Conservation (phyloP, 2,797 vertebrate species). For the Smutsia gigantea region DNA sequence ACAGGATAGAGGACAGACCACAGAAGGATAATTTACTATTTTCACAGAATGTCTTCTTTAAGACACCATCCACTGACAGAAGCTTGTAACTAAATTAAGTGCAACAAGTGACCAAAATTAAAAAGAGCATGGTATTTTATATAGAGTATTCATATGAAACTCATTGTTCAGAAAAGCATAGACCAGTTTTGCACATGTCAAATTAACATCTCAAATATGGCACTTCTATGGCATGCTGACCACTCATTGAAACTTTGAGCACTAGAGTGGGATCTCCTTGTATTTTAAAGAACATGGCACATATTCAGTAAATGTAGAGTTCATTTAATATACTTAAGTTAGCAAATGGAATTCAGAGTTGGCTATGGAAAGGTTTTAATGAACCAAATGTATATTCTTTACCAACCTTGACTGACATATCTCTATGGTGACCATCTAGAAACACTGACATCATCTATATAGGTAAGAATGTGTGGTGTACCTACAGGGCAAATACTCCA, state of each 20-base stretch:
- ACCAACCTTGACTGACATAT: not conserved
- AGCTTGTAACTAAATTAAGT: not conserved
- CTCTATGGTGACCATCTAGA: not conserved
- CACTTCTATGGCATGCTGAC: not conserved
- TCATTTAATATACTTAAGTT: not conserved
- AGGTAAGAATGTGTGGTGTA: not conserved
- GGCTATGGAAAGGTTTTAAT: not conserved
- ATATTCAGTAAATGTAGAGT: not conserved
- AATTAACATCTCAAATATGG: not conserved
- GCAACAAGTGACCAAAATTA: not conserved
- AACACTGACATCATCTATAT: not conserved
- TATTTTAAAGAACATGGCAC: not conserved
- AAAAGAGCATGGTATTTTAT: not conserved
- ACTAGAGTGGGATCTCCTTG: not conserved
- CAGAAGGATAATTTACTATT: not conserved
- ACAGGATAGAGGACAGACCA: not conserved
- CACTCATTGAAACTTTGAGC: accelerated
- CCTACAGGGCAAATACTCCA: not conserved
- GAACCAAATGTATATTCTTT: not conserved
- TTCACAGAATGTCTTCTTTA: not conserved
- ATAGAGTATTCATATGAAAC: not conserved
- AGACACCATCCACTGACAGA: not conserved
- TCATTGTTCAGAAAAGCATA: not conserved
- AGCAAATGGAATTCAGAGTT: not conserved
- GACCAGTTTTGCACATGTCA: not conserved